phyloP scores from a whole-genome alignment of 1,140 invertebrate genomes.

The Apis florea region DNA sequence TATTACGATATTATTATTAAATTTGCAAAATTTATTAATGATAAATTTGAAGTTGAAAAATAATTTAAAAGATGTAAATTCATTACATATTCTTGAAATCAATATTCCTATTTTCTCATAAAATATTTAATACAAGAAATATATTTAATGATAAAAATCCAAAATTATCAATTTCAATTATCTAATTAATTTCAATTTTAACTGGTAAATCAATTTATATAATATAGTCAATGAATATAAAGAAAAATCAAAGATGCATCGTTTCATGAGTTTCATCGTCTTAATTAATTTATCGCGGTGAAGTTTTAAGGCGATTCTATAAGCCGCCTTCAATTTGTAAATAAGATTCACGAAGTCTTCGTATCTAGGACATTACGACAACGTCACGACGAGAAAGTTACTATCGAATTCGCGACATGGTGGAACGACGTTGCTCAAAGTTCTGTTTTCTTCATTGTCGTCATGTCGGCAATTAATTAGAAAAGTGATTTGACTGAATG shows the following conservation, averaged over 20 bases:
- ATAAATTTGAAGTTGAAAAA: no score
- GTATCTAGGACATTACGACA: not conserved
- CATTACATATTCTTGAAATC: no score
- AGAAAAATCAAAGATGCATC: not conserved
- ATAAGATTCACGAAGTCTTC: not conserved
- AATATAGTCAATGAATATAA: not conserved
- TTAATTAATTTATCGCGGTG: conserved; percentile 12
- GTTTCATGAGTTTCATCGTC: not conserved
- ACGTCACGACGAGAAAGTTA: conserved; percentile 3
- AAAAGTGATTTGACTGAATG: not conserved
- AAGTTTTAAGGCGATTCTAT: not conserved
- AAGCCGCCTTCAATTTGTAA: conserved; percentile 3
- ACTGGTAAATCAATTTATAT: not conserved
- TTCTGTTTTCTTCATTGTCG: conserved; percentile 15
- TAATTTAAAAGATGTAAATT: no score
- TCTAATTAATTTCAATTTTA: no score
- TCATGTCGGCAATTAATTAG: conserved; percentile 1
- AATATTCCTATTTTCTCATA: no score
- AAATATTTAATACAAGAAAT: no score
- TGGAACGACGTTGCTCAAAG: not conserved
- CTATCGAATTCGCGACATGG: not conserved
- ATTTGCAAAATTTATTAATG: no score
- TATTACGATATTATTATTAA: no score
- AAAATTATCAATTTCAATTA: no score
- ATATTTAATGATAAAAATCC: no score